Conservation (phyloP, 2,888 invertebrate species). For the Plemyria rubiginata region DNA sequence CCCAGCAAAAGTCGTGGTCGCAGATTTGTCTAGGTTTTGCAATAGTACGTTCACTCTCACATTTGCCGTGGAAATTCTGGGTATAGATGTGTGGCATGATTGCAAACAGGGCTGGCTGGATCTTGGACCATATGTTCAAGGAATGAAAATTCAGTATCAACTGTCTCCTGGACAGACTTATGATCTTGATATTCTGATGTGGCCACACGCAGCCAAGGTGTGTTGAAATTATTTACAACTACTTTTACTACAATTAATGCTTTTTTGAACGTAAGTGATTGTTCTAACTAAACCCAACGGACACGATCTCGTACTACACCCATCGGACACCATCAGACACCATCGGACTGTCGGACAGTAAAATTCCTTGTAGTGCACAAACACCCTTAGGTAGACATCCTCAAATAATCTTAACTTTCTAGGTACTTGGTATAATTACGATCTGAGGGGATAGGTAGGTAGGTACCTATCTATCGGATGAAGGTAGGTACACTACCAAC, state of each 20-base stretch:
- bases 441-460: no score
- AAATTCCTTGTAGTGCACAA: no score
- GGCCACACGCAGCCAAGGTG: slow-evolving; percentile 75
- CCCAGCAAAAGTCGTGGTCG: slow-evolving; percentile 25
- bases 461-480: background rate
- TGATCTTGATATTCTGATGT: slow-evolving; percentile 69
- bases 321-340: no score
- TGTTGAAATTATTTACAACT: background rate
- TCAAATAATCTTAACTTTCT: no score
- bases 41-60: slow-evolving; percentile 66
- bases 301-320: no score
- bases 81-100: slow-evolving; percentile 67
- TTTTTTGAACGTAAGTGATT: background rate
- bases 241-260: background rate
- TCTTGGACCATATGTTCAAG: slow-evolving; percentile 59
- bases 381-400: no score
- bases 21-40: slow-evolving; percentile 36
- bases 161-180: slow-evolving; percentile 64
- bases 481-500: background rate
- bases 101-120: slow-evolving; percentile 66
- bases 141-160: slow-evolving; percentile 66
- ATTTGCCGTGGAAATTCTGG: slow-evolving; percentile 70
- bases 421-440: no score
- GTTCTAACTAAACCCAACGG: no score
- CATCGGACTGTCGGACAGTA: no score